Evolutionary conservation across 1,140 invertebrate genomes (phyloP).

Genomic region (Diploscapter pachys): DNA sequence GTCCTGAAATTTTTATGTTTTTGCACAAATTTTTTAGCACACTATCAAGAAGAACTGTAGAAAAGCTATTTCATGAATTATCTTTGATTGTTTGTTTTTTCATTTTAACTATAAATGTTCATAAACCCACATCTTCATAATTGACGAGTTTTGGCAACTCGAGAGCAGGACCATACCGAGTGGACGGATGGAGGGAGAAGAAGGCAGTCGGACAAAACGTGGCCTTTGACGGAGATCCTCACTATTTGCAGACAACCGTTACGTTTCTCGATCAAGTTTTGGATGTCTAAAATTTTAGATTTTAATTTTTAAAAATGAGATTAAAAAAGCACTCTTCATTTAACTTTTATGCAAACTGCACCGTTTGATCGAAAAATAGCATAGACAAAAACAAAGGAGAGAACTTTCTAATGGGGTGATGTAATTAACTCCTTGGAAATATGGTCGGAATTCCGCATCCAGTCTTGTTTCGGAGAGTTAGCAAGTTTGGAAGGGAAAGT

Average conservation of each 20-base stretch:
- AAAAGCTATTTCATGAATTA: background rate
- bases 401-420: too few relatives aligned
- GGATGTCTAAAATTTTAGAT: constrained; percentile 72
- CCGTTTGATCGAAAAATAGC: constrained; percentile 2
- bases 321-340: background rate
- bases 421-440: too few relatives aligned
- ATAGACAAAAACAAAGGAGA: too few relatives aligned
- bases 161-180: constrained; percentile 75
- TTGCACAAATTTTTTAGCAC: background rate
- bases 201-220: constrained; percentile 79
- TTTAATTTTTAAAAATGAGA: constrained; percentile 13
- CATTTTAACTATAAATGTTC: constrained; percentile 62
- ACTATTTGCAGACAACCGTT: constrained; percentile 73
- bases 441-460: too few relatives aligned
- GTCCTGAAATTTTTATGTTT: constrained; percentile 65
- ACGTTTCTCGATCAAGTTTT: constrained; percentile 74
- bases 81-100: background rate
- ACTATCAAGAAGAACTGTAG: too few relatives aligned
- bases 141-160: constrained; percentile 63
- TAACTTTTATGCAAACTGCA: too few relatives aligned
- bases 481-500: too few relatives aligned
- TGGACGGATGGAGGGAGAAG: constrained; percentile 78
- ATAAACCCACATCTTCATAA: constrained; percentile 72
- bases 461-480: too few relatives aligned
- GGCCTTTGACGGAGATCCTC: constrained; percentile 77